Evolutionary conservation across 1,140 invertebrate species (phyloP).

Genomic region (Drosophila quadrilineata): DNA sequence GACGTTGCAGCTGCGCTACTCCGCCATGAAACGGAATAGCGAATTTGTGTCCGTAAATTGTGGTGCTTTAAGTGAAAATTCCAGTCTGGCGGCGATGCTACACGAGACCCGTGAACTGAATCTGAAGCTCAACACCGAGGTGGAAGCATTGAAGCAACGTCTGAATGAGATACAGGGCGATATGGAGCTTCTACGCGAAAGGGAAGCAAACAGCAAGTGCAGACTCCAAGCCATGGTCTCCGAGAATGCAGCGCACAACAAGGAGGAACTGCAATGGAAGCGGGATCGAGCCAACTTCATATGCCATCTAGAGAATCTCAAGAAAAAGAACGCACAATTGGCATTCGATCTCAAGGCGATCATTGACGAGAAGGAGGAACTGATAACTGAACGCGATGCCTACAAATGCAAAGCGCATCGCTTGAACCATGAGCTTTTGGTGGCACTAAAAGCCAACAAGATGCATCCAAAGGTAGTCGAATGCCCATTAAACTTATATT

Average conservation of each 20-base stretch:
- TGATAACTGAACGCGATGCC: conserved; percentile 90
- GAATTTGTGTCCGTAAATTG: conserved; percentile 45
- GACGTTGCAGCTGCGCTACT: conserved; percentile 87
- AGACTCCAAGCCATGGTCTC: conserved; percentile 63
- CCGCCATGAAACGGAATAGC: conserved; percentile 82
- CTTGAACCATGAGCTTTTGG: conserved; percentile 91
- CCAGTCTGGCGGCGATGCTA: conserved; percentile 80
- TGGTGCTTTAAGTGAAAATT: conserved; percentile 59
- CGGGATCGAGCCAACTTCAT: conserved; percentile 87
- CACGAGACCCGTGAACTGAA: conserved; percentile 86
- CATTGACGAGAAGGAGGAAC: conserved; percentile 93
- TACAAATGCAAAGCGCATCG: conserved; percentile 92
- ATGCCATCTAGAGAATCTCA: conserved; percentile 86
- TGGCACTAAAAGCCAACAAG: conserved; percentile 84
- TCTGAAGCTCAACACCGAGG: conserved; percentile 86
- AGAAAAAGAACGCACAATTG: conserved; percentile 83
- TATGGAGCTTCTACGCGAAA: conserved; percentile 84
- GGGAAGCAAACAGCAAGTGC: conserved; percentile 43
- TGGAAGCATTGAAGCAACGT: conserved; percentile 87
- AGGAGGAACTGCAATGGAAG: conserved; percentile 80
- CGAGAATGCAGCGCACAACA: conserved; percentile 52
- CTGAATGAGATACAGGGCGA: conserved; percentile 88
- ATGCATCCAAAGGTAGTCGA: conserved; percentile 73
- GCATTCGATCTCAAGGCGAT: conserved; percentile 87
- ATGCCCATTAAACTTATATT: not conserved